Conservation (phyloP, 1,140 invertebrate species). For the Procambarus clarkii region DNA sequence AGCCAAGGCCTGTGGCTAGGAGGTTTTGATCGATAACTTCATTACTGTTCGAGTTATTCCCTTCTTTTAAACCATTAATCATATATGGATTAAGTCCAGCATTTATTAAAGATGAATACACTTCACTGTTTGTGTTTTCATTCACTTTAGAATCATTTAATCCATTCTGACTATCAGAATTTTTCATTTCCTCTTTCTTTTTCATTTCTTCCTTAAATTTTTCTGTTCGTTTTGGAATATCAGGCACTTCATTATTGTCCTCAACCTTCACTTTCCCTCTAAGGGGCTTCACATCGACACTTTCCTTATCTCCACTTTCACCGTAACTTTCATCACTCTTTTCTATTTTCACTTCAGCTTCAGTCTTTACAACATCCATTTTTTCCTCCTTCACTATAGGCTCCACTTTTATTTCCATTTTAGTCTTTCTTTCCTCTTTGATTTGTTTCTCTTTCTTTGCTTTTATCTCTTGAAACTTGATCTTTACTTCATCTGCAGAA, state of each 20-base stretch:
- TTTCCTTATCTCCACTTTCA: constrained; percentile 28
- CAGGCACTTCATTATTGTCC: constrained; percentile 52
- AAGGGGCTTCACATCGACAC: constrained; percentile 36
- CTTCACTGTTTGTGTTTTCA: constrained; percentile 37
- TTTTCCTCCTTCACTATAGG: constrained; percentile 76
- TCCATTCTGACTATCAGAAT: constrained; percentile 35
- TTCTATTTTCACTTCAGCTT: constrained; percentile 50
- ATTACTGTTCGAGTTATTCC: constrained; percentile 11
- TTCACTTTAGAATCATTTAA: constrained; percentile 20
- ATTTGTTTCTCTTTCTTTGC: constrained; percentile 39
- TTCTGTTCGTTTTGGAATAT: constrained; percentile 56
- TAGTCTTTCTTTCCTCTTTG: constrained; percentile 77
- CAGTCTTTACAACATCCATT: constrained; percentile 51
- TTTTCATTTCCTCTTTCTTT: constrained; percentile 38
- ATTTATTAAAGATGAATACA: constrained; percentile 48
- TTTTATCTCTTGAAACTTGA: constrained; percentile 53
- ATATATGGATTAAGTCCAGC: constrained; percentile 43
- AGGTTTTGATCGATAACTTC: constrained; percentile 67
- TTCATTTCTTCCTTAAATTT: constrained; percentile 38
- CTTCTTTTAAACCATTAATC: constrained; percentile 56
- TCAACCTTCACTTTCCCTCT: constrained; percentile 37
- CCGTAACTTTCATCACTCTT: constrained; percentile 16
- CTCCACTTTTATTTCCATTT: constrained; percentile 76
- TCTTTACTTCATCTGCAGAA: constrained; percentile 76
- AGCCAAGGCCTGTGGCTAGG: constrained; percentile 69